Evolutionary conservation across 2,113 vertebrate species (phyloP), one percentile per base, ranked within the genome.

Genomic region (Candoia aspera): DNA sequence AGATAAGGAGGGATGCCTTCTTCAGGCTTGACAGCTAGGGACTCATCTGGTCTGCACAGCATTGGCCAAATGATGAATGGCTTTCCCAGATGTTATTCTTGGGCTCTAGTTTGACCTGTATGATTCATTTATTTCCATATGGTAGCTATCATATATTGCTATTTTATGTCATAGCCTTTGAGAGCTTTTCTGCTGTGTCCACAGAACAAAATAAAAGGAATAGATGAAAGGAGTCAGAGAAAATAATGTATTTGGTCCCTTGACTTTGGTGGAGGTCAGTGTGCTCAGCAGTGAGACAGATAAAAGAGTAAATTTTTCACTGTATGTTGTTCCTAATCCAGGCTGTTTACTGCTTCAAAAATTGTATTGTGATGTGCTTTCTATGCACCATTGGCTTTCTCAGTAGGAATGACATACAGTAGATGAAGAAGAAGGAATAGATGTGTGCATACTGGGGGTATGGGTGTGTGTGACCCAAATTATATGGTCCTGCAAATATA

Each of bases 21-120:
- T 68, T 90, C 60, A 53, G 87, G 91, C 84, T 33, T 95, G 37
- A 10, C 53, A 93, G 62, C 23, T 0, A 0, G 54, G 90, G 93
- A 86, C 8, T 91, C 54, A 84, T 13, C 84, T 88, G 90, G 62
- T 92, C 49, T 37, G 86, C 91, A 73, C 2, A 59, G 46, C 55
- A 86, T 90, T 37, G 60, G 9, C 60, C 62, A 91, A 90, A 59
- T 94, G 92, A 95, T 90, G 88, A 93, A 94, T 92, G 93, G 49
- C 33, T 95, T 93, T 91, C 60, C 87, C 21, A 91, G 79, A 23
- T 88, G 64, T 33, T 94, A 10, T 90, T 96, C 89, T 84, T 87
- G 79, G 73, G 6, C 84, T 93, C 6, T 24, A 57, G 53, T 89
- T 93, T 83, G 94, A 55, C 8, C 9, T 90, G 89, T 26, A 37